Base-by-base conservation (phyloP, 2,888 invertebrate genomes). In the Cephus sareptanus region DNA sequence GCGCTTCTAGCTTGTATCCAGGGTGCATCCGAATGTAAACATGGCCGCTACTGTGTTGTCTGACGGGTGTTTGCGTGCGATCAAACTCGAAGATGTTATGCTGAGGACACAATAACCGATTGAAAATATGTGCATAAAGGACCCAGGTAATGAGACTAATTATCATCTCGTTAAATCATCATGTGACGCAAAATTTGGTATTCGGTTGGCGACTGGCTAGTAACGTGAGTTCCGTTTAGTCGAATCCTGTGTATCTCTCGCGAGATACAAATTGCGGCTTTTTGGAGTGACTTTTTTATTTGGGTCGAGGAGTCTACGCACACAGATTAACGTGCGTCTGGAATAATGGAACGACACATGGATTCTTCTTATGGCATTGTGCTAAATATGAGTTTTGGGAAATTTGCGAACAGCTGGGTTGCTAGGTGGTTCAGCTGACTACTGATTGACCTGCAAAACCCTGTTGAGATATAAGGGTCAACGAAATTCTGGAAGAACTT, bases 31-130 rank as follows among this genome's bases (percentile, higher is more conserved):
- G 84, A 87, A 86, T 87, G 87, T 88, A 88, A 90, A 90, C 89
- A 90, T 90, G 90, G 90, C 90, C 87, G 90, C 89, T 89, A 87
- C 85, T 87, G 84, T 86, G 87, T 89, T 86, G 87, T 88, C 83
- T 85, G 87, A 86, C 84, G 84, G 86, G 86, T 86, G 85, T 87
- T 87, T 84, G 86, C 86, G 85, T 85, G 83, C 85, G 82, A 83
- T 84, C 81, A 81, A 82, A 83, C 81, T 79, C 79, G 79, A 84
- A 77, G 79, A 82, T 80, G 82, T 83, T 75, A 78, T 80, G 80
- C 81, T 80, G 75, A 81, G 79, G 78, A 82, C 83, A 82, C 84
- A 84, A 85, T 85, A 84, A 84, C 80, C 83, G 83, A 82, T 79
- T 78, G 78, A 78, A 87, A 85, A 83, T 86, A 85, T 86, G 87